Evolutionary conservation across 2,797 vertebrate species (phyloP).

Genomic region (Cuculus canorus): DNA sequence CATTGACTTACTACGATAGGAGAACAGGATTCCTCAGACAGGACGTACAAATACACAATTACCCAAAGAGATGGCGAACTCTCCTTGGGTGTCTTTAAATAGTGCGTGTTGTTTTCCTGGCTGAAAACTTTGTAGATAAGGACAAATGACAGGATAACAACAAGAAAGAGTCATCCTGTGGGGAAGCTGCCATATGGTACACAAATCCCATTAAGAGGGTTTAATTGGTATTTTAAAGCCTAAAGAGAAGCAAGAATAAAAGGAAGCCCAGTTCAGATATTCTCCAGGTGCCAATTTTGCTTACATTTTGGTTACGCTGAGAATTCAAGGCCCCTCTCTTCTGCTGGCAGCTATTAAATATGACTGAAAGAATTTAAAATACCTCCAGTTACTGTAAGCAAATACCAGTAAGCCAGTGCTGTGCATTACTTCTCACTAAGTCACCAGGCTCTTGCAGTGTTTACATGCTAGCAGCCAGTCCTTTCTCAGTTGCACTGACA

Average conservation of each 20-base stretch:
- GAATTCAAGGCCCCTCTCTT: not conserved
- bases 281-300: not conserved
- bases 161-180: not conserved
- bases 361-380: not conserved
- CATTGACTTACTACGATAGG: not conserved
- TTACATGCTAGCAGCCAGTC: not conserved
- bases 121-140: not conserved
- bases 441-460: not conserved
- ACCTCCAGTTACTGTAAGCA: not conserved
- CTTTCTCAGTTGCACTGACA: not conserved
- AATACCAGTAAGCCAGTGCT: not conserved
- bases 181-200: slow-evolving; percentile 50
- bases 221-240: slow-evolving; percentile 57
- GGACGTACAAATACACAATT: not conserved
- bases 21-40: not conserved
- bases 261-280: not conserved
- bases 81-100: not conserved
- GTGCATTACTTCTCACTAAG: not conserved
- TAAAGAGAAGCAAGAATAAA: slow-evolving; percentile 13
- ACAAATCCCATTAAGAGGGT: slow-evolving; percentile 53
- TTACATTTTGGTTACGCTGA: not conserved
- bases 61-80: not conserved
- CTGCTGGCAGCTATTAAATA: not conserved
- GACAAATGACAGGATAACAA: not conserved
- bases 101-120: not conserved